Evolutionary conservation across 2,888 invertebrate genomes (phyloP).

Genomic region (Orthosia incerta): DNA sequence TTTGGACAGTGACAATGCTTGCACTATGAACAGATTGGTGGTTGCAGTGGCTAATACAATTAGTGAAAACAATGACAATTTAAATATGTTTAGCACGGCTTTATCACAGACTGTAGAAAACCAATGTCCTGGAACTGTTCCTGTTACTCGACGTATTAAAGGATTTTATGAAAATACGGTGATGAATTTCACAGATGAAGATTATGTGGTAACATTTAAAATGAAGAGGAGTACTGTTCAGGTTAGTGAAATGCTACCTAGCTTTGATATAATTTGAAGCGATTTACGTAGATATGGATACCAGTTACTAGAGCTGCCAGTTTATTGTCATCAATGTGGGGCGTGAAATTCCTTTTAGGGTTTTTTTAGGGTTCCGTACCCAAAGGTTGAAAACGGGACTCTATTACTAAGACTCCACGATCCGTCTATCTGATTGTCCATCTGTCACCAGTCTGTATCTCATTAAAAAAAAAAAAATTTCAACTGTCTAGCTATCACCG

Average conservation of each 20-base stretch:
- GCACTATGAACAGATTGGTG: conserved; percentile 80
- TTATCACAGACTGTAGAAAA: conserved; percentile 55
- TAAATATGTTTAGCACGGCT: conserved; percentile 73
- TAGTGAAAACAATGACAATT: conserved; percentile 82
- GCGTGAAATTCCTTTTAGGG: too few relatives aligned
- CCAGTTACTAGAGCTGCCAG: too few relatives aligned
- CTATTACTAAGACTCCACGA: too few relatives aligned
- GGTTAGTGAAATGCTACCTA: conserved; percentile 66
- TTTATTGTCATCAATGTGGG: too few relatives aligned
- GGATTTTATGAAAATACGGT: conserved; percentile 79
- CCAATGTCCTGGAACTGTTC: conserved; percentile 35
- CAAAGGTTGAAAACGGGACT: too few relatives aligned
- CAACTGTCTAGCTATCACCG: too few relatives aligned
- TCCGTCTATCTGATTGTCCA: too few relatives aligned
- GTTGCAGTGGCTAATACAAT: conserved; percentile 83
- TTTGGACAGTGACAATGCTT: conserved; percentile 81
- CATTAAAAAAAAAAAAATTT: too few relatives aligned
- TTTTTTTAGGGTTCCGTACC: too few relatives aligned
- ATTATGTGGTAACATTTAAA: conserved; percentile 79
- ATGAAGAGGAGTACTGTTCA: conserved; percentile 82
- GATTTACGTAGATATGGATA: background rate
- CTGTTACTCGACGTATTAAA: conserved; percentile 60
- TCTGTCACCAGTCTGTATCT: too few relatives aligned
- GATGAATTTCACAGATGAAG: conserved; percentile 76
- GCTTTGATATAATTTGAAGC: background rate